phyloP scores from a whole-genome alignment of 2,113 vertebrate species.

The Clarias batrachus region DNA sequence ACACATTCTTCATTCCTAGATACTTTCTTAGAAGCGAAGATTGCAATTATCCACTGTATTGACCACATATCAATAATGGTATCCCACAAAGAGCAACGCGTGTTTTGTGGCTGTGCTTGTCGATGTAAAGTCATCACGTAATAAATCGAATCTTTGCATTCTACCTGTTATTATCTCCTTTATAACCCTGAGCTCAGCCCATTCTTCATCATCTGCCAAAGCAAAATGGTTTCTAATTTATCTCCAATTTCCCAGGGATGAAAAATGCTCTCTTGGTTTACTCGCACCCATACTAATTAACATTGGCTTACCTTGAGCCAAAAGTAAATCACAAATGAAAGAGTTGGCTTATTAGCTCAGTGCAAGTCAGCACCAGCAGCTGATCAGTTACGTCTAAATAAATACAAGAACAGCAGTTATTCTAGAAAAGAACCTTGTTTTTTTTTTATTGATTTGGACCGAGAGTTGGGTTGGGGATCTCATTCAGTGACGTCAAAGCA shows the following conservation, averaged over 20 bases:
- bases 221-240: conserved; percentile 69
- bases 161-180: conserved; percentile 32
- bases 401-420: conserved; percentile 13
- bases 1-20: neutral
- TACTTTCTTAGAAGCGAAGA: neutral
- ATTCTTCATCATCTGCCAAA: conserved; percentile 60
- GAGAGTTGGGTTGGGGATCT: neutral
- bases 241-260: conserved; percentile 60
- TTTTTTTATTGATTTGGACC: neutral
- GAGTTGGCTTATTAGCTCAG: conserved; percentile 64
- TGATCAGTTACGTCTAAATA: conserved; percentile 45
- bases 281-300: conserved; percentile 58
- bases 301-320: conserved; percentile 46
- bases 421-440: neutral
- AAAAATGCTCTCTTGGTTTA: conserved; percentile 63
- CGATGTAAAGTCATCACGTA: neutral
- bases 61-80: neutral
- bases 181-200: conserved; percentile 8
- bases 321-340: conserved; percentile 39
- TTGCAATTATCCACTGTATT: neutral
- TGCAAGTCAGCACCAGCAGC: conserved; percentile 57
- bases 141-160: neutral
- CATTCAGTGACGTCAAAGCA: neutral
- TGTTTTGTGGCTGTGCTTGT: neutral
- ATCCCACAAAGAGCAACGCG: neutral